A percentile compares a stretch with the other conserved stretches of the same genome.
These are phyloP conservation scores for Trachelus stipa DNA, from an alignment of 2,888 invertebrate species.

Conservation along the genomic window DNA sequence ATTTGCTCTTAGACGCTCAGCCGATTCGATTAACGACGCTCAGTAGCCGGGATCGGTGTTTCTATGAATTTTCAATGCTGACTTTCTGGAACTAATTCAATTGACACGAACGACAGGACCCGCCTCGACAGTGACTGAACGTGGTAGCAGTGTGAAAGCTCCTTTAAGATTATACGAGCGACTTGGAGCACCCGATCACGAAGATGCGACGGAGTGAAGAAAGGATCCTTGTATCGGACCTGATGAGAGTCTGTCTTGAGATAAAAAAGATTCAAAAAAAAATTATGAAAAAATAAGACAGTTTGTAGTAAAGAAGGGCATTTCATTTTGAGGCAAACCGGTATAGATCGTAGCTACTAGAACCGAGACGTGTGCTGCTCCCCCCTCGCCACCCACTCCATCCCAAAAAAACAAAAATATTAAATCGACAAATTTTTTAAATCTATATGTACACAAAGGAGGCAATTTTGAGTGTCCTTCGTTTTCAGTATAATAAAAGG, in stretches of 20 bases:
- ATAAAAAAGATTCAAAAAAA: background rate
- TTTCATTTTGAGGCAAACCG: background rate
- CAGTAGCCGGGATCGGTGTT: background rate
- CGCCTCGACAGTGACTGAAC: background rate
- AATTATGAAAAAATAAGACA: background rate
- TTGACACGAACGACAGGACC: background rate
- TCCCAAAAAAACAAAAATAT: background rate
- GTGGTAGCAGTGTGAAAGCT: background rate
- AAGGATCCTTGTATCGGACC: background rate
- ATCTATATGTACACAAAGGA: no score
- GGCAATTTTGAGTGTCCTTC: no score
- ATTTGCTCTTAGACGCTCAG: background rate
- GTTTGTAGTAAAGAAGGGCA: background rate
- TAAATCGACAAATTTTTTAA: no score
- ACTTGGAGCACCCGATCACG: background rate
- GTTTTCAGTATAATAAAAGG: background rate
- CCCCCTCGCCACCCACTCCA: no score
- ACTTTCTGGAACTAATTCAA: conserved; percentile 3
- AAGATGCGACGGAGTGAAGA: background rate
- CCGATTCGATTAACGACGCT: background rate
- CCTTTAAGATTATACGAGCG: background rate
- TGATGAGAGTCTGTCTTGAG: background rate
- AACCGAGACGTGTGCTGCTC: background rate
- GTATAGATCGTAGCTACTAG: background rate
- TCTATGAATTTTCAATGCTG: background rate